Evolutionary conservation across 2,797 vertebrate genomes (phyloP).

Genomic region (Megaceryle alcyon): DNA sequence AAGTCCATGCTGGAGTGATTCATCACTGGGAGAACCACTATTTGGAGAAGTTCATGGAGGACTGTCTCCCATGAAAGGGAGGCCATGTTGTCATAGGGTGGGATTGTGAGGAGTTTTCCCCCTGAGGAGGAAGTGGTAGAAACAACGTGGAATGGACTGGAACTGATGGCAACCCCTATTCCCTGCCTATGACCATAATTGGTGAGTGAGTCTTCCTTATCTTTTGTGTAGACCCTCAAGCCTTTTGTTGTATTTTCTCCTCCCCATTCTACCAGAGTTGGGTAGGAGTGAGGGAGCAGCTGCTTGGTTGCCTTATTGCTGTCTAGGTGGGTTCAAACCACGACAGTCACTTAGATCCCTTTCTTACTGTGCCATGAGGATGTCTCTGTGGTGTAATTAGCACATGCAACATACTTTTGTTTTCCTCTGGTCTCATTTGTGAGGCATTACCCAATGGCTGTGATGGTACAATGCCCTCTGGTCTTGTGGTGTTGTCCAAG

Average conservation of each 20-base stretch:
- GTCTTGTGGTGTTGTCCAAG: not conserved
- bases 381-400: not conserved
- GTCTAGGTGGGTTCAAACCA: not conserved
- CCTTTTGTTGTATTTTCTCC: not conserved
- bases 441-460: not conserved
- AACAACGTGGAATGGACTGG: too few relatives aligned
- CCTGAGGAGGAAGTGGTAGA: too few relatives aligned
- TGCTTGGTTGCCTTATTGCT: not conserved
- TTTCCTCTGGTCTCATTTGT: not conserved
- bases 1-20: not conserved
- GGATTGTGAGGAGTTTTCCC: too few relatives aligned
- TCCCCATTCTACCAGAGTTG: not conserved
- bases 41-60: not conserved
- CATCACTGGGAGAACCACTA: not conserved
- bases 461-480: not conserved
- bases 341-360: not conserved
- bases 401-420: not conserved
- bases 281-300: not conserved
- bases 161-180: too few relatives aligned
- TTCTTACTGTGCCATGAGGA: not conserved
- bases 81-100: too few relatives aligned
- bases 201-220: not conserved
- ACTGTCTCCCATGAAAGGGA: not conserved
- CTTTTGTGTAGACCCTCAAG: not conserved
- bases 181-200: not conserved